A percentile compares a stretch with the other conserved stretches of the same genome.
These are phyloP conservation scores for Euleptes europaea DNA, from an alignment of 2,113 vertebrate species.

Conservation along the genomic window DNA sequence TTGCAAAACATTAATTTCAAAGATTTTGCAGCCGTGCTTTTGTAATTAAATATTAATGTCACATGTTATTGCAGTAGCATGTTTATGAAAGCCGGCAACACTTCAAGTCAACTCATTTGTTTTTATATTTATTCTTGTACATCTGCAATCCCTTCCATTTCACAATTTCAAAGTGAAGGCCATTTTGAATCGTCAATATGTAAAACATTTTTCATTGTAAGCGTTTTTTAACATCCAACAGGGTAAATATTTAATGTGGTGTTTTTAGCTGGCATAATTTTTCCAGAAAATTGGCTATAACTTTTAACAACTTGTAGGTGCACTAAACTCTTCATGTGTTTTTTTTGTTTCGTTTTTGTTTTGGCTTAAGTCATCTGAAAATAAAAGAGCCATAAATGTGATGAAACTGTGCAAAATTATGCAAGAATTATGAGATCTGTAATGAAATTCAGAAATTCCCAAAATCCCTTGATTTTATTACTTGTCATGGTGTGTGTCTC, in stretches of 20 bases:
- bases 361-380: constrained; percentile 80
- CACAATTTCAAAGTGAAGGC: constrained; percentile 84
- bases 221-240: constrained; percentile 85
- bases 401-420: constrained; percentile 73
- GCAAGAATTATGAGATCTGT: constrained; percentile 69
- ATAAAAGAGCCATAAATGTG: constrained; percentile 81
- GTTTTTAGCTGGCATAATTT: constrained; percentile 86
- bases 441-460: constrained; percentile 71
- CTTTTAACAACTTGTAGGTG: constrained; percentile 85
- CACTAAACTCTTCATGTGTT: constrained; percentile 80
- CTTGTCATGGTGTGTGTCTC: constrained; percentile 22
- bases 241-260: constrained; percentile 88
- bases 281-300: constrained; percentile 86
- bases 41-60: constrained; percentile 93
- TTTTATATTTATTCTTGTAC: constrained; percentile 89
- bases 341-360: constrained; percentile 44
- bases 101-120: constrained; percentile 90
- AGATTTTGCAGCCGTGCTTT: constrained; percentile 91
- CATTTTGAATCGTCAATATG: constrained; percentile 88
- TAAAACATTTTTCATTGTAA: constrained; percentile 85
- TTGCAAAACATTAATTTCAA: constrained; percentile 92
- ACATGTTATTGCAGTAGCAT: constrained; percentile 91
- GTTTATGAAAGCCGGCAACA: constrained; percentile 90
- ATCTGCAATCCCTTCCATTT: constrained; percentile 86
- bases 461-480: constrained; percentile 47